Percentiles rank a stretch among this genome's conserved stretches.
phyloP scores from a whole-genome alignment of 2,797 vertebrate genomes.

The Pangasius djambal region DNA sequence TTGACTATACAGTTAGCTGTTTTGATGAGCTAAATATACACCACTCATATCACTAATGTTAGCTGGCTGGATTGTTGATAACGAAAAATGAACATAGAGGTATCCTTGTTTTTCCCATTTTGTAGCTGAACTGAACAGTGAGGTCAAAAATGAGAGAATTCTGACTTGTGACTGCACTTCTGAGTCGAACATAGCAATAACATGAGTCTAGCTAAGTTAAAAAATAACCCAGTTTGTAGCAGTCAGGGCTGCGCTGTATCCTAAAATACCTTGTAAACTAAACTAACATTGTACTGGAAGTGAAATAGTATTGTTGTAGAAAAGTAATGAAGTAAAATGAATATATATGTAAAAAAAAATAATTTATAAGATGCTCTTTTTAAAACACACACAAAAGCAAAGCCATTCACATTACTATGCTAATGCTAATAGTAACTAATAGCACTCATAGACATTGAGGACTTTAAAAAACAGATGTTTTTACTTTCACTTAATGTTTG shows the following conservation, averaged over 20 bases:
- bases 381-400: neutral
- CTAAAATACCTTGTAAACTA: neutral
- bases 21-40: no score
- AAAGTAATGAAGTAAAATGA: neutral
- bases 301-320: neutral
- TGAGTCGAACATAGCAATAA: neutral
- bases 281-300: neutral
- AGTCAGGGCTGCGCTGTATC: neutral
- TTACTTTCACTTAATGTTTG: neutral
- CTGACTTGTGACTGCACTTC: neutral
- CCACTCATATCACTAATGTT: no score
- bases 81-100: no score
- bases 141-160: no score
- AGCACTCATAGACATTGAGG: neutral
- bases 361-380: neutral
- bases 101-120: no score
- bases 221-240: neutral
- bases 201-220: neutral
- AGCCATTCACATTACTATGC: neutral
- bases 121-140: no score
- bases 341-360: neutral
- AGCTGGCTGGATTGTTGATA: no score
- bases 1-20: no score
- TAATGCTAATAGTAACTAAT: neutral
- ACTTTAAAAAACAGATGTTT: neutral